Base-by-base conservation (phyloP, 2,797 vertebrate species). In the Dryobates pubescens region DNA sequence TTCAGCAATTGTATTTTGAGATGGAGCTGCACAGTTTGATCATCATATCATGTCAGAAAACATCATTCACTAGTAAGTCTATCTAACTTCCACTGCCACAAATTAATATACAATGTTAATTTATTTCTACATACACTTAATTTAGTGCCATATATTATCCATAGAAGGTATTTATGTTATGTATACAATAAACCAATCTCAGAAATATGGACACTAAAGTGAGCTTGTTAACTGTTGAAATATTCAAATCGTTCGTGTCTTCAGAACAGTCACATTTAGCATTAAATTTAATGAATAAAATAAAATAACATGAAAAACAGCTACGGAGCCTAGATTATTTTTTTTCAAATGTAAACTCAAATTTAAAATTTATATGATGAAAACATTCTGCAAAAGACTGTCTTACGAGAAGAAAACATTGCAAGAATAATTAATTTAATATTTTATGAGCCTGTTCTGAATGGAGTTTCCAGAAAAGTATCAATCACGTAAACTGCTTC, bases 1-100 rank as follows among this genome's bases (percentile, higher is more conserved):
- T 97, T 97, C 97, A 96, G 96, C 97, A 97, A 97, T 95, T 97
- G 97, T 98, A 97, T 97, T 96, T 96, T n/a, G 81, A 97, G 96
- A 97, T 94, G 82, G 95, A 97, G 82, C 93, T 93, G 94, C 97
- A 97, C 96, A 96, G 97, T 97, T 97, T 97, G 97, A 98, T 98
- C 97, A 97, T 96, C 96, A 86, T 89, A 96, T 84, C 96, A 93
- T 93, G 95, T 96, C 97, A 98, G 96, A 96, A 97, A 86, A 88
- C 95, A 97, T 97, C 92, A 96, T 71, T 98, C 96, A 97, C 91
- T 94, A 96, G 95, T 95, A 94, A 95, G 93, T 97, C 97, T 92
- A 96, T 95, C 97, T 94, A 97, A 97, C 96, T 97, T 94, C 92
- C 71, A 96, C 81, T 95, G 93, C 93, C 91, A 96, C 95, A 94